Evolutionary conservation across 2,888 invertebrate genomes (phyloP), one percentile per base, ranked within the genome.

Genomic region (Strigamia transsilvanica): DNA sequence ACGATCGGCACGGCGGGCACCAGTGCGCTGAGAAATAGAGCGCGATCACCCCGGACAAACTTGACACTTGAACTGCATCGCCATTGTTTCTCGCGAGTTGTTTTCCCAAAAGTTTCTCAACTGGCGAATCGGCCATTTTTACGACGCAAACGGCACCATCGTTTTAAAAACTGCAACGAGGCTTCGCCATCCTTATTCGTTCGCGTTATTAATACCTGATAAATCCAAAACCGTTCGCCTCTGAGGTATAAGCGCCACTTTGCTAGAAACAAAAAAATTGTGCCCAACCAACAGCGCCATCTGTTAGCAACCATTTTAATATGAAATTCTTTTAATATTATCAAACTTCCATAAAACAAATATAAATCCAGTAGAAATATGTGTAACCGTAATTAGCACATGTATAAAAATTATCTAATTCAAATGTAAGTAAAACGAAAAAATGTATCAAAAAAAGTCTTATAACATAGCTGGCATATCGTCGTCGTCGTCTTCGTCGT

Each of bases 21-120:
- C 90, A 90, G 84, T 89, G 88, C 34, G 90, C 90, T 2, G 89
- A 89, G 86, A 90, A 90, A 85, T 90, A 90, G 23, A 90, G 85
- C 6, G 88, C 89, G 6, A 89, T 86, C 6, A 88, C 85, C n/a
- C 84, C 83, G 13, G 61, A 23, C 61, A 61, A 61, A 61, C 61
- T 61, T 61, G 61, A 61, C 23, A 61, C 61, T 61, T 61, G 61
- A 84, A 86, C 86, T 38, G 85, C 86, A 27, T 85, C 84, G 46
- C 83, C 83, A 23, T 78, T 51, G 80, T 83, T 84, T 12, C 61
- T 77, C 41, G 85, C 34, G 12, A 85, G 82, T 66, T 84, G 83
- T 34, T 84, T 80, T 12, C 84, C 84, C 12, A 61, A 9, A 61
- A 61, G 18, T 23, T 61, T 61, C 61, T n/a, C 21, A 10, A 23